Conservation (phyloP, 2,888 invertebrate species). For the Polylopha cassiicola region DNA sequence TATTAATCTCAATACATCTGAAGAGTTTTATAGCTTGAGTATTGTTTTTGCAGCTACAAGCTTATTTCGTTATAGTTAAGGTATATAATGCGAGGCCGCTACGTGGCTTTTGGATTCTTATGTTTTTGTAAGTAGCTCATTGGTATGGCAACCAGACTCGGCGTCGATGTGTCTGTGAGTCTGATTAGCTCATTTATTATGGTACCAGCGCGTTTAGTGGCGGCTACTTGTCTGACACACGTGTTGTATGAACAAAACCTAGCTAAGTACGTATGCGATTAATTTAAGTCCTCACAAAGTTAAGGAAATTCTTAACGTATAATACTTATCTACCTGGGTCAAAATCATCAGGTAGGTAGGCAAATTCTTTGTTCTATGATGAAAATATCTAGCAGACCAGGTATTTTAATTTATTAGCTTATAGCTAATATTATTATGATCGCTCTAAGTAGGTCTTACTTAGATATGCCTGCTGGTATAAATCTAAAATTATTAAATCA, state of each 20-base stretch:
- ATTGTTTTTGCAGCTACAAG: conserved; percentile 26
- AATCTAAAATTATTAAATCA: too few species aligned
- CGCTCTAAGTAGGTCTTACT: too few species aligned
- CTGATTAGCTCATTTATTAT: conserved; percentile 62
- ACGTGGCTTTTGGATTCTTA: conserved; percentile 38
- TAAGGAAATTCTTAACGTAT: conserved; percentile 1
- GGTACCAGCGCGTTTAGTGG: conserved; percentile 34
- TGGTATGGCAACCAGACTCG: conserved; percentile 64
- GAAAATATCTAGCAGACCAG: too few species aligned
- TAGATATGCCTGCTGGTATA: too few species aligned
- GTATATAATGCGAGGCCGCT: conserved; percentile 26
- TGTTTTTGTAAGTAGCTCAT: conserved; percentile 35
- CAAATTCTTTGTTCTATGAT: conserved; percentile 1
- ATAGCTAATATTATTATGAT: too few species aligned
- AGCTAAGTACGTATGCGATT: not conserved
- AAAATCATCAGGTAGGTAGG: too few species aligned
- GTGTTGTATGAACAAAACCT: conserved; percentile 22
- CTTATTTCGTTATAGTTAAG: conserved; percentile 32
- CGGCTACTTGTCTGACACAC: conserved; percentile 50
- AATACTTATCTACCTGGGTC: not conserved
- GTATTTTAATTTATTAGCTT: too few species aligned
- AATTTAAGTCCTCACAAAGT: not conserved
- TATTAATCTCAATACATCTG: conserved; percentile 38
- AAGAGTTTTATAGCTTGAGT: conserved; percentile 47
- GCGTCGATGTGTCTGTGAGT: conserved; percentile 72